Evolutionary conservation across 1,140 invertebrate genomes (phyloP).

Genomic region (Nephotettix cincticeps): DNA sequence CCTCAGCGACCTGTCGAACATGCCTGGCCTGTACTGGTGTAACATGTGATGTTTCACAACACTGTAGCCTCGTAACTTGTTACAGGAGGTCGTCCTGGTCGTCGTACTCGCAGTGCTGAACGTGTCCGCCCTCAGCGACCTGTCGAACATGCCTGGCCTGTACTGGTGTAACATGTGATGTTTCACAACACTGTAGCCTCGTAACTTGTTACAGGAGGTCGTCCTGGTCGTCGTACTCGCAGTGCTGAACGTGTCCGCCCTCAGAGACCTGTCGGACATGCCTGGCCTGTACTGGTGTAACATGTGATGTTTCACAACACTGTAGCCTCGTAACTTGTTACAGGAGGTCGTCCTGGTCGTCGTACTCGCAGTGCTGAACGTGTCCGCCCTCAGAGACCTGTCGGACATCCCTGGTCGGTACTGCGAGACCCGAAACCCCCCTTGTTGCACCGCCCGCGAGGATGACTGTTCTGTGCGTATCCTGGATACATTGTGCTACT

Average conservation of each 20-base stretch:
- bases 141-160: constrained; percentile 36
- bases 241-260: neutral
- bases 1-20: constrained; percentile 37
- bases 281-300: constrained; percentile 43
- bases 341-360: neutral
- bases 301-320: too few species aligned
- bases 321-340: neutral
- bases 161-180: too few species aligned
- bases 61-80: neutral
- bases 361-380: neutral
- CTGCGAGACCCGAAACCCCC: constrained; percentile 42
- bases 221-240: neutral
- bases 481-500: constrained; percentile 82
- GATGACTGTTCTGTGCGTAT: constrained; percentile 78
- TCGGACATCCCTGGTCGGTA: constrained; percentile 40
- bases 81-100: neutral
- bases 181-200: too few species aligned
- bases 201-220: neutral
- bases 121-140: neutral
- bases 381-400: constrained; percentile 13
- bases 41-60: too few species aligned
- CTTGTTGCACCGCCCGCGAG: constrained; percentile 67
- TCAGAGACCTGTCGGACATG: constrained; percentile 37
- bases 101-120: neutral
- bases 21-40: constrained; percentile 42